phyloP scores from a whole-genome alignment of 2,113 vertebrate species.

The Neodon shergylaensis region DNA sequence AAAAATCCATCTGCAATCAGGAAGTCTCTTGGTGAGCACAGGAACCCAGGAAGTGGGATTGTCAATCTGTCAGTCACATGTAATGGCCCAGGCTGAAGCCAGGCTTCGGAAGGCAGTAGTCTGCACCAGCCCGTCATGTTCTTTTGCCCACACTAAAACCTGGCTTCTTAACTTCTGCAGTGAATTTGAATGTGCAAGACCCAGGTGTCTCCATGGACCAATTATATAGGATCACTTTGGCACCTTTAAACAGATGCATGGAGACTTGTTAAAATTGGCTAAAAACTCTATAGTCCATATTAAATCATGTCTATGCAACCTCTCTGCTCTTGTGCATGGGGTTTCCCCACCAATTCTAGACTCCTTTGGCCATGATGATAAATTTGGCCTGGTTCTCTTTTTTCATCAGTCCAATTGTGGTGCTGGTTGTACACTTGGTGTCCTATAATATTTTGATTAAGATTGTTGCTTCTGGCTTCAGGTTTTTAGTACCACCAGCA shows the following conservation, averaged over 20 bases:
- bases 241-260: neutral
- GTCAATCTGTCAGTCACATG: neutral
- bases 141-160: neutral
- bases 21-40: neutral
- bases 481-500: slow-evolving; percentile 1
- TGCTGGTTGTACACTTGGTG: neutral
- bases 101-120: neutral
- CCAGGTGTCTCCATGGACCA: neutral
- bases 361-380: neutral
- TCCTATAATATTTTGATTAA: neutral
- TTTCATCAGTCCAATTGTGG: neutral
- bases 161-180: neutral
- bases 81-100: neutral
- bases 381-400: neutral
- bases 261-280: neutral
- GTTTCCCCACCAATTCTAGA: neutral
- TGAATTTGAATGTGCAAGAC: neutral
- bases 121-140: neutral
- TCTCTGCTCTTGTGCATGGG: neutral
- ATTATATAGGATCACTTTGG: neutral
- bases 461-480: neutral
- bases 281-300: neutral
- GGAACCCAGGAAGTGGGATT: neutral
- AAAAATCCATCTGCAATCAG: neutral
- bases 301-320: neutral